Evolutionary conservation across 2,888 invertebrate species (phyloP), one percentile per base, ranked within the genome.

Genomic region (Folsomia candida): DNA sequence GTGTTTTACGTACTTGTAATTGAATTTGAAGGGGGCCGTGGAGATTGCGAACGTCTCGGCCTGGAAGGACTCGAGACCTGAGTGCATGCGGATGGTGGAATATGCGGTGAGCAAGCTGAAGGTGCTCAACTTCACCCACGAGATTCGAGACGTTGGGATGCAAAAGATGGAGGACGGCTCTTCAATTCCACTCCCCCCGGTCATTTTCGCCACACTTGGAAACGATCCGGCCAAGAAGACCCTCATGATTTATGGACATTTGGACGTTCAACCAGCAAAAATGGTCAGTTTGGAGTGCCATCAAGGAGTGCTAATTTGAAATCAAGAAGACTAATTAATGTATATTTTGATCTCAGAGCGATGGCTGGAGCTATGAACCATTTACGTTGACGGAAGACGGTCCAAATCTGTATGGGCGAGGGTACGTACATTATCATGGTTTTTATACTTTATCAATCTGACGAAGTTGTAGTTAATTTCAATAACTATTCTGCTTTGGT

Each of bases 361-460:
- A 97, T 86, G 98, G 97, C 0, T 98, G 98, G 98, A 87, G 92
- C 77, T 91, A 94, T 0, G 94, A 98, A 72, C 98, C 99, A 0
- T 99, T 98, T 85, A 89, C 88, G 26, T 85, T 99, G 69, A 90
- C 90, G 25, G 94, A 97, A 83, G 89, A 89, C 72, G 88, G 96
- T 85, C 93, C 89, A 1, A 97, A 95, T 83, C 85, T 97, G 54
- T 97, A 86, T 85, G 97, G 96, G 0, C 87, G 98, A 78, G 98
- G 97, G 22, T 57, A n/a, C 20, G 22, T 18, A 57, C 6, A 57
- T 6, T 11, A 14, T n/a, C n/a, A n/a, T n/a, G n/a, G n/a, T n/a
- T n/a, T n/a, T n/a, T n/a, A n/a, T n/a, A n/a, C n/a, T n/a, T n/a
- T n/a, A n/a, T n/a, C n/a, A n/a, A n/a, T n/a, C n/a, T n/a, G n/a